These are phyloP conservation scores for Protobothrops flavoviridis DNA, from an alignment of 2,113 vertebrate genomes.

Conservation along the genomic window DNA sequence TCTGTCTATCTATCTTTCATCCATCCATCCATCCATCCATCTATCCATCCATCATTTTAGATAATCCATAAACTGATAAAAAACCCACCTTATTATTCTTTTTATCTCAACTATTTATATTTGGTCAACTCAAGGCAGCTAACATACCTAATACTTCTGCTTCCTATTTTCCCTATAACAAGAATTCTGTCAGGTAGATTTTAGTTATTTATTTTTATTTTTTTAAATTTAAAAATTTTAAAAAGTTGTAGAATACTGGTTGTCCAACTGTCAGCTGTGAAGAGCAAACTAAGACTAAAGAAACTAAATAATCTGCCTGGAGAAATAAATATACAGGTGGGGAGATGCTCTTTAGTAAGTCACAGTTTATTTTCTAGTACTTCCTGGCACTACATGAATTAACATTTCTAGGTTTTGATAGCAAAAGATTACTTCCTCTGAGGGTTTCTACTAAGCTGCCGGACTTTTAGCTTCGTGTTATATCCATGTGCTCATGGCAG, in stretches of 20 bases:
- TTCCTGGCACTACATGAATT: background rate
- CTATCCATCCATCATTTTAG: background rate
- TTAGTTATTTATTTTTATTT: too few species aligned
- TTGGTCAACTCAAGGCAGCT: background rate
- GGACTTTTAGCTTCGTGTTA: background rate
- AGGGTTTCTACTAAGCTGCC: background rate
- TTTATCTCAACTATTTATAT: background rate
- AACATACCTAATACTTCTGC: background rate
- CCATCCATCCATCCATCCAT: too few species aligned
- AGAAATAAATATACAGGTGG: background rate
- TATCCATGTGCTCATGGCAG: background rate
- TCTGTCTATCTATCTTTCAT: too few species aligned
- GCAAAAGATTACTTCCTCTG: background rate
- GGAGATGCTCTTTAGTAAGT: slow-evolving; percentile 8
- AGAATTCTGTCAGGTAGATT: background rate
- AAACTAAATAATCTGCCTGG: slow-evolving; percentile 6
- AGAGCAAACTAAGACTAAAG: background rate
- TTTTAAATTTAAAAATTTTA: too few species aligned
- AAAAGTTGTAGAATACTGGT: background rate
- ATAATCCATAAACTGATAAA: background rate
- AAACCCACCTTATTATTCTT: background rate
- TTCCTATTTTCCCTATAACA: background rate
- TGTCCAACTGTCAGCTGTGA: background rate
- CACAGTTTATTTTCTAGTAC: slow-evolving; percentile 19
- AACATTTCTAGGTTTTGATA: slow-evolving; percentile 14